Evolutionary conservation across 2,797 vertebrate species (phyloP), one percentile per base, ranked within the genome.

Genomic region (Acanthurus lineatus): DNA sequence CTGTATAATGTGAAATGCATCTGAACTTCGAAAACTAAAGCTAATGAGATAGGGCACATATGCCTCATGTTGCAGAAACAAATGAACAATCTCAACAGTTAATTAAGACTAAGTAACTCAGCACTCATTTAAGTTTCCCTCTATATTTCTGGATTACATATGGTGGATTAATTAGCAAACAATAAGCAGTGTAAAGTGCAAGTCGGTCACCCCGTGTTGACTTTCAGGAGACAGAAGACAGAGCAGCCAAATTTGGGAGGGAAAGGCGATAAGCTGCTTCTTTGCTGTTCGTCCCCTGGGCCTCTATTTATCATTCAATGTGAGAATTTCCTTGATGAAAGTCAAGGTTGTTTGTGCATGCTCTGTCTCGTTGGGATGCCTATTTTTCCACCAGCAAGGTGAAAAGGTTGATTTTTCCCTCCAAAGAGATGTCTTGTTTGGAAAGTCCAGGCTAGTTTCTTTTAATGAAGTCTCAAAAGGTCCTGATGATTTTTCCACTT

Each of bases 301-400:
- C 91, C 88, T 94, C 91, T 93, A 91, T 95, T 95, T 95, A 95
- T 95, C 94, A 95, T 95, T 95, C 94, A 94, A 94, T 95, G 94
- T 93, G 94, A 95, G 94, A 95, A 95, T 94, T 94, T 95, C 92
- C 92, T 94, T 94, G 94, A 95, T 95, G 92, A 93, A 95, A 94
- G 94, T 94, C 94, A 95, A 96, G 95, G 95, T 95, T 96, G 94
- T 95, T 96, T 94, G 92, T 92, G 88, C 92, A 87, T 89, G 84
- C 90, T 89, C 90, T 84, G 93, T 93, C 93, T 92, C 87, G 84
- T 93, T 89, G 86, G 93, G 92, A 93, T 91, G 92, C 91, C 91
- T 94, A 91, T 93, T 93, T 91, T 93, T 94, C 92, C 91, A 91
- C 92, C 84, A 94, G 88, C 91, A 93, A 95, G 93, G 94, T 94